Evolutionary conservation across 2,797 vertebrate species (phyloP).

Genomic region (Helicolenus hilgendorfi): DNA sequence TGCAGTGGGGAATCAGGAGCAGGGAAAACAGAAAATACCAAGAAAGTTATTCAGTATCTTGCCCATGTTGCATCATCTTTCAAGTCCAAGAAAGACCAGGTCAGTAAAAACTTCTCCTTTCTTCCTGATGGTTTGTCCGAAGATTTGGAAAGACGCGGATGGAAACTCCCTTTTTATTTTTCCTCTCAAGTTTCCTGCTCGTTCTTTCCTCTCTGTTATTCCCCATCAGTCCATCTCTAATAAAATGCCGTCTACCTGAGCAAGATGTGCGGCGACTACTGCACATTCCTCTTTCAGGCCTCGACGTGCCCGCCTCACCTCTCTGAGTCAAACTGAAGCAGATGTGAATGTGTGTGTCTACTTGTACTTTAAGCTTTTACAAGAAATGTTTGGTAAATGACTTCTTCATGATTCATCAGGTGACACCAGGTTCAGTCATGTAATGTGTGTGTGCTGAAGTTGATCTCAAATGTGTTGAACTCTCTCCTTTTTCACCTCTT

Average conservation of each 20-base stretch:
- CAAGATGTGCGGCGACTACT: background rate
- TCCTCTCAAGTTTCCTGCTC: background rate
- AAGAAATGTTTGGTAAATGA: constrained; percentile 2
- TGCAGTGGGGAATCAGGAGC: constrained; percentile 97
- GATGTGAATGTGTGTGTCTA: background rate
- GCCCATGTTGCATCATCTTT: constrained; percentile 96
- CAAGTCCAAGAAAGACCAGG: constrained; percentile 98
- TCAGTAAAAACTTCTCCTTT: constrained; percentile 71
- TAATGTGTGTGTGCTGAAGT: background rate
- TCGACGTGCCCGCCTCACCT: constrained; percentile 51
- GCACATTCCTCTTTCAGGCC: constrained; percentile 82
- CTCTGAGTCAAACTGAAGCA: constrained; percentile 12
- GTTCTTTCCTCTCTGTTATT: background rate
- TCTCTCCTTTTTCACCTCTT: constrained; percentile 33
- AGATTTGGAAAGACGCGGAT: background rate
- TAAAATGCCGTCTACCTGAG: background rate
- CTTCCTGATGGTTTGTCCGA: background rate
- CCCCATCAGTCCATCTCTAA: background rate
- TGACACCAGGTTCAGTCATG: constrained; percentile 1
- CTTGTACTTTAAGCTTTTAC: background rate
- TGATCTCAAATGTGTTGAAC: constrained; percentile 49
- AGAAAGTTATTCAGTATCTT: constrained; percentile 99
- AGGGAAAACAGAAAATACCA: constrained; percentile 99
- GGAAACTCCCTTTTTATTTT: background rate
- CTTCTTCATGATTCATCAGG: background rate